Conservation (phyloP, 2,797 vertebrate genomes). For the Cryptoblepharus egeriae region DNA sequence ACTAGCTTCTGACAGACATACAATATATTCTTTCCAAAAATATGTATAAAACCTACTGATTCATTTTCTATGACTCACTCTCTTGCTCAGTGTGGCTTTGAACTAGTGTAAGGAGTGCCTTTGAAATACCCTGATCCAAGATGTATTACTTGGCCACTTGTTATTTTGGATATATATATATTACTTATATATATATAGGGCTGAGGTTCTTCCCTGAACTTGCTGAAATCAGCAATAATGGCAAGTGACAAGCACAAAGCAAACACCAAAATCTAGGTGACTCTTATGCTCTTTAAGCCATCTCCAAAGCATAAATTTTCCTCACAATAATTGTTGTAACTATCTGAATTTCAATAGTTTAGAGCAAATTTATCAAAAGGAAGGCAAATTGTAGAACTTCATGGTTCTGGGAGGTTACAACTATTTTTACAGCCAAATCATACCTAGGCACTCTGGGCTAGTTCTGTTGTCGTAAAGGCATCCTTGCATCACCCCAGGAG, state of each 20-base stretch:
- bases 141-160: neutral
- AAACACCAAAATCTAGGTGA: neutral
- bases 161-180: too few relatives aligned
- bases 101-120: neutral
- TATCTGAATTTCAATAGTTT: neutral
- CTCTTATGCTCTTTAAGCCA: neutral
- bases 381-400: neutral
- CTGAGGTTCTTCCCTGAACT: neutral
- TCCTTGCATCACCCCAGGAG: too few relatives aligned
- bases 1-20: neutral
- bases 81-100: neutral
- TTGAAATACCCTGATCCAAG: neutral
- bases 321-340: neutral
- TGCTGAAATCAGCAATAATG: neutral
- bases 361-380: neutral
- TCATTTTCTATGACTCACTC: neutral
- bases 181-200: neutral
- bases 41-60: neutral
- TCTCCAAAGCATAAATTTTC: neutral
- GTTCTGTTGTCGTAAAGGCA: too few relatives aligned
- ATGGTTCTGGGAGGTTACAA: neutral
- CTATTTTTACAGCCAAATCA: neutral
- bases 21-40: neutral
- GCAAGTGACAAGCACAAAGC: neutral
- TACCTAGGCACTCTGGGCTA: too few relatives aligned